These are phyloP conservation scores for Drosophila subobscura DNA, from an alignment of 1,140 invertebrate genomes.

Conservation along the genomic window DNA sequence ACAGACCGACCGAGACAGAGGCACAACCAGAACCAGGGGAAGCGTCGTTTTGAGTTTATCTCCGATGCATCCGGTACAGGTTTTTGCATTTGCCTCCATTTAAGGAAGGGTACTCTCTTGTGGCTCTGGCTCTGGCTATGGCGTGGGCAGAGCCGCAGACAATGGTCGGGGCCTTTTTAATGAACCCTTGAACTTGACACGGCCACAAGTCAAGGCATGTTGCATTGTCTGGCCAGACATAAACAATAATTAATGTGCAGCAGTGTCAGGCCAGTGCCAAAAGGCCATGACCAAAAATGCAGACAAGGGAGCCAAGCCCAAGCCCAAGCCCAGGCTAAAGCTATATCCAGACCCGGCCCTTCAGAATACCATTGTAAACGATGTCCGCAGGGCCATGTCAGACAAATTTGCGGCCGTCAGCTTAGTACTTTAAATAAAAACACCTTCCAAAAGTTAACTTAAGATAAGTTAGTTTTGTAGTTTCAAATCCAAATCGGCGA, in stretches of 20 bases:
- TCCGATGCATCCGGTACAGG: constrained; percentile 47
- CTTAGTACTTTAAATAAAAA: no score
- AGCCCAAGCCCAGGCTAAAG: constrained; percentile 1
- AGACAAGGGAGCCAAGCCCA: constrained; percentile 9
- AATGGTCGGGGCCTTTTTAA: constrained; percentile 53
- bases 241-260: constrained; percentile 73
- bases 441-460: no score
- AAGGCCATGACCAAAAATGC: constrained; percentile 66
- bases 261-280: constrained; percentile 61
- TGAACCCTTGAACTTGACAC: constrained; percentile 79
- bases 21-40: no score
- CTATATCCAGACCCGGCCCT: constrained; percentile 14
- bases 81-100: constrained; percentile 38
- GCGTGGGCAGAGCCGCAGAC: constrained; percentile 30
- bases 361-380: background rate
- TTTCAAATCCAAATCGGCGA: no score
- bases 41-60: constrained; percentile 45
- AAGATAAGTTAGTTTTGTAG: no score
- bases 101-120: constrained; percentile 4
- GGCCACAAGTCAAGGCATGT: constrained; percentile 58
- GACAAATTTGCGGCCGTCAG: no score
- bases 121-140: background rate
- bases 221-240: constrained; percentile 69
- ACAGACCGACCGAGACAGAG: no score
- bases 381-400: no score